A percentile compares a stretch with the other conserved stretches of the same genome.
Evolutionary conservation across 2,797 vertebrate genomes (phyloP).

Genomic region (Pseudochirops corinnae): DNA sequence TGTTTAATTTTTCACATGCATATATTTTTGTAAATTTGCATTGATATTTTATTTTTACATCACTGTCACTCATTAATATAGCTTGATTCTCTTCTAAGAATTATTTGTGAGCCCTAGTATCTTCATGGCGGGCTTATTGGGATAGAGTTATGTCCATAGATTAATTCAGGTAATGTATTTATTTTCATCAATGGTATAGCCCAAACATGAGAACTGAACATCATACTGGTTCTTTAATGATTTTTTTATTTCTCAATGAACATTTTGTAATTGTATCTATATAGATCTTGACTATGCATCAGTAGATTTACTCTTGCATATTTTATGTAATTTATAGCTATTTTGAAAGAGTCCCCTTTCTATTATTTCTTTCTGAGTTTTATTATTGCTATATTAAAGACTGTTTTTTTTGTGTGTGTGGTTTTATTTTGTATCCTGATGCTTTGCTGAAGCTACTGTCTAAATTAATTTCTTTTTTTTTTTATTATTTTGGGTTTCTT

Average conservation of each 20-base stretch:
- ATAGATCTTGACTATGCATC: background rate
- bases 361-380: background rate
- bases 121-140: background rate
- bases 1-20: background rate
- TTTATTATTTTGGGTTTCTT: background rate
- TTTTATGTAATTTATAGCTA: background rate
- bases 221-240: background rate
- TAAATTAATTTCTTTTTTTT: background rate
- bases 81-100: background rate
- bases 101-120: background rate
- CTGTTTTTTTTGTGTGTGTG: background rate
- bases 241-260: background rate
- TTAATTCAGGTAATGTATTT: background rate
- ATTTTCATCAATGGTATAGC: background rate
- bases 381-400: background rate
- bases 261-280: background rate
- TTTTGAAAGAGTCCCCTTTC: background rate
- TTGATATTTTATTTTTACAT: background rate
- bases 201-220: background rate
- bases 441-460: background rate
- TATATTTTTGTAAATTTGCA: background rate
- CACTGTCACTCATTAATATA: background rate
- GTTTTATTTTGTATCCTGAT: background rate
- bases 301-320: background rate
- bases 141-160: background rate